Evolutionary conservation across 2,888 invertebrate genomes (phyloP), one percentile per base, ranked within the genome.

Genomic region (Tiliacea citrago): DNA sequence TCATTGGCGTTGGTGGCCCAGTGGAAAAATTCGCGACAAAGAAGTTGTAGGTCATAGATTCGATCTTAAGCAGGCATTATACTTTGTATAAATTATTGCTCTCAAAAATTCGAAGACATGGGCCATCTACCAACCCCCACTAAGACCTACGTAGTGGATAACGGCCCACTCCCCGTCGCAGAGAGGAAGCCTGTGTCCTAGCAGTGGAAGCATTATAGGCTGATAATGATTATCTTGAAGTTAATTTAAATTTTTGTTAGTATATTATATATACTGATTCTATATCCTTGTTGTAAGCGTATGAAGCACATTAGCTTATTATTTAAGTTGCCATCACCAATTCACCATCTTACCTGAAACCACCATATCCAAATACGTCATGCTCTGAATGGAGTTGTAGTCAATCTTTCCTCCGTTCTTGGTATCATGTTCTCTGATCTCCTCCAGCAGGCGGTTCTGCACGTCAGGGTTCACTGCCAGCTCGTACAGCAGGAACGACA

Each of bases 281-380:
- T 58, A 2, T 35, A 39, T 29, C 0, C 13, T 12, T 39, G 13
- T 6, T 21, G 9, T 13, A 42, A 65, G 13, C 13, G 61, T 58
- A 13, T 68, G n/a, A 24, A n/a, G 18, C 12, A 4, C 3, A 21
- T 42, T 42, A 49, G 5, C 16, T 53, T 49, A 42, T 21, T 16
- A n/a, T 39, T n/a, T 39, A 61, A 9, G 13, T 61, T n/a, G 5
- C 9, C 39, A 39, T 39, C 9, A 21, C 29, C 3, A 45, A 35
- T 18, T 18, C 24, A 72, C 16, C 10, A 49, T 67, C 47, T 73
- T 81, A 97, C 97, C 97, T 84, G 97, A 96, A 0, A 97, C 90
- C 0, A 97, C 97, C 97, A 97, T 97, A 73, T 97, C 97, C 91
- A 97, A 86, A 82, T 97, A 97, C 39, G 94, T 94, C 97, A 97